Percentiles rank a stretch among this genome's conserved stretches.
Conservation (phyloP, 2,797 vertebrate genomes). For the Manis javanica region DNA sequence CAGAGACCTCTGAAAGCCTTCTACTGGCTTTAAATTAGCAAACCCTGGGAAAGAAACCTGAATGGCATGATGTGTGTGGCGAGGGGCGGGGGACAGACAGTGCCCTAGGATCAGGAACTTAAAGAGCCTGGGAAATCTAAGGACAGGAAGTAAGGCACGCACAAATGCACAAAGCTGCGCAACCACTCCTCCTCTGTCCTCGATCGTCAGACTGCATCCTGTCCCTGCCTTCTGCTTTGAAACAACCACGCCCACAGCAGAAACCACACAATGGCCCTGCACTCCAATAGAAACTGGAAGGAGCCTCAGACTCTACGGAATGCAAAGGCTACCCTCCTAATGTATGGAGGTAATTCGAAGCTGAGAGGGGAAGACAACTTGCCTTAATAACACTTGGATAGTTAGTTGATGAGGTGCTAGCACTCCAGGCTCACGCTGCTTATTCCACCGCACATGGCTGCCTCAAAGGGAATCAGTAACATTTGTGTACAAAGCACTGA, state of each 20-base stretch:
- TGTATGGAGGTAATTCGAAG: slow-evolving; percentile 32
- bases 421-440: slow-evolving; percentile 35
- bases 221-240: background rate
- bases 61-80: slow-evolving; percentile 1
- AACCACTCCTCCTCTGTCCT: slow-evolving; percentile 42
- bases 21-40: slow-evolving; percentile 28
- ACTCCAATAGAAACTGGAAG: slow-evolving; percentile 42
- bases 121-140: background rate
- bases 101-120: background rate
- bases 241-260: slow-evolving; percentile 43
- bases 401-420: slow-evolving; percentile 35
- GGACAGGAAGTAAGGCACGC: background rate
- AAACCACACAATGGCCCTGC: slow-evolving; percentile 43
- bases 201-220: slow-evolving; percentile 8
- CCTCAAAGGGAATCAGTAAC: slow-evolving; percentile 67
- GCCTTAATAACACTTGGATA: background rate
- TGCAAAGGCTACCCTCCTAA: slow-evolving; percentile 9
- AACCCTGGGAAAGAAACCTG: slow-evolving; percentile 54
- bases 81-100: background rate
- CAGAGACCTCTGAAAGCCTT: slow-evolving; percentile 54
- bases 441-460: slow-evolving; percentile 50
- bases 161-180: slow-evolving; percentile 38
- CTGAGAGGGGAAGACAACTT: background rate
- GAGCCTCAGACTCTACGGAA: background rate
- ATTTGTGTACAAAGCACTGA: slow-evolving; percentile 68